These are phyloP conservation scores for Eumeta japonica DNA, from an alignment of 1,140 invertebrate genomes.

Conservation along the genomic window DNA sequence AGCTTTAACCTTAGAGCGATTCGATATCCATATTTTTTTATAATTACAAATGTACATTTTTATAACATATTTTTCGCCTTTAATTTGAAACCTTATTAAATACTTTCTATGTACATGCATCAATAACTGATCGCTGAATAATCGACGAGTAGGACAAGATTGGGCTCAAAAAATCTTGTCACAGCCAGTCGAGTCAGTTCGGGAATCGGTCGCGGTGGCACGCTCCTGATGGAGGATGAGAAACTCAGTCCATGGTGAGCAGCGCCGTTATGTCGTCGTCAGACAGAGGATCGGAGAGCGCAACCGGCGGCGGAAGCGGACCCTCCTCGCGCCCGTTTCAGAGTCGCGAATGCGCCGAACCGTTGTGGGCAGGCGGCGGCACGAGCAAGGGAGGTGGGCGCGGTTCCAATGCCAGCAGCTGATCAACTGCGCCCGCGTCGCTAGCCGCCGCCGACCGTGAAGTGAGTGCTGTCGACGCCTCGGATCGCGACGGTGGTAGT, in stretches of 20 bases:
- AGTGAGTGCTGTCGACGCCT: constrained; percentile 47
- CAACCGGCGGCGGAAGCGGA: constrained; percentile 9
- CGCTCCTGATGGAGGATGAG: not conserved
- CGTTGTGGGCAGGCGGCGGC: constrained; percentile 44
- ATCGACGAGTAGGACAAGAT: not conserved
- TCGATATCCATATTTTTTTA: no score
- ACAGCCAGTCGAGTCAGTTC: not conserved
- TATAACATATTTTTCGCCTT: no score
- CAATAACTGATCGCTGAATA: not conserved
- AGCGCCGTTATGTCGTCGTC: not conserved
- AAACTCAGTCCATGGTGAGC: not conserved
- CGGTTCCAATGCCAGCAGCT: constrained; percentile 29
- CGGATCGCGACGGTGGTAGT: constrained; percentile 45
- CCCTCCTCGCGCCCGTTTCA: constrained; percentile 36
- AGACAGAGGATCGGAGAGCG: not conserved
- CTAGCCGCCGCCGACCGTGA: constrained; percentile 35
- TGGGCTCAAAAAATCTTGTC: not conserved
- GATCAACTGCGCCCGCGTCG: constrained; percentile 18
- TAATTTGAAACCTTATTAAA: no score
- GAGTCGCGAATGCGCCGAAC: constrained; percentile 41
- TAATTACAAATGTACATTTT: no score
- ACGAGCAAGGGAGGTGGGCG: constrained; percentile 27
- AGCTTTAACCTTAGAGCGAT: no score
- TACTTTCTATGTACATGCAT: no score
- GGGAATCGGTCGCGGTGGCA: not conserved